A percentile compares a stretch with the other conserved stretches of the same genome.
These are phyloP conservation scores for Cephus rjabovi DNA, from an alignment of 2,888 invertebrate species.

Conservation along the genomic window DNA sequence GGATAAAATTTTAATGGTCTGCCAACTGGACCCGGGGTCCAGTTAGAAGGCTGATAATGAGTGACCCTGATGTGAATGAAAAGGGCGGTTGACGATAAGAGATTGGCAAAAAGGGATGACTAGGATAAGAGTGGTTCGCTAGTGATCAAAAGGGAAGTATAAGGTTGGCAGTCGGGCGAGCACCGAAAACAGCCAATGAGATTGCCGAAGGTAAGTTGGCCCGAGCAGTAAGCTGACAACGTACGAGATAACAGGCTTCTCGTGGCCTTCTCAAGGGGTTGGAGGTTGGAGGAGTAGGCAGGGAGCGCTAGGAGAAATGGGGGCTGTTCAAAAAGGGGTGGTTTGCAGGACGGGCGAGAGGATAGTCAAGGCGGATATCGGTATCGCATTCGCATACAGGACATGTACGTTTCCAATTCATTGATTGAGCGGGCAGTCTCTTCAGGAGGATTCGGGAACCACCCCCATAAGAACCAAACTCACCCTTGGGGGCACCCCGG, in stretches of 20 bases:
- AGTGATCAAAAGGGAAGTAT: too few species aligned
- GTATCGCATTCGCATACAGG: constrained; percentile 24
- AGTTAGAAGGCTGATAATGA: too few species aligned
- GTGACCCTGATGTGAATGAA: too few species aligned
- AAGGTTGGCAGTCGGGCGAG: too few species aligned
- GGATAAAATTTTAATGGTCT: too few species aligned
- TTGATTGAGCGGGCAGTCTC: constrained; percentile 21
- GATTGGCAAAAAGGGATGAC: too few species aligned
- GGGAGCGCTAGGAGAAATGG: too few species aligned
- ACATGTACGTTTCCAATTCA: constrained; percentile 26
- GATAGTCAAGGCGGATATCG: background rate
- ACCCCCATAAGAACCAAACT: too few species aligned
- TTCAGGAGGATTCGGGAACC: background rate
- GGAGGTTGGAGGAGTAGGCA: background rate
- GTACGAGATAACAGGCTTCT: constrained; percentile 18
- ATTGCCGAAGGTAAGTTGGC: constrained; percentile 11
- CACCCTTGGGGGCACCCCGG: background rate
- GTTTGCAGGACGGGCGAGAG: background rate
- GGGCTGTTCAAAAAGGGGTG: background rate
- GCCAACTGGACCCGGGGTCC: too few species aligned
- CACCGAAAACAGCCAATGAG: too few species aligned
- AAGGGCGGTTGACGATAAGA: too few species aligned
- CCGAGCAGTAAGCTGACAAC: constrained; percentile 18
- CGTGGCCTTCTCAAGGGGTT: constrained; percentile 12
- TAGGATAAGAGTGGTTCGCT: too few species aligned